Evolutionary conservation across 2,797 vertebrate genomes (phyloP).

Genomic region (Pseudocheirus occidentalis): DNA sequence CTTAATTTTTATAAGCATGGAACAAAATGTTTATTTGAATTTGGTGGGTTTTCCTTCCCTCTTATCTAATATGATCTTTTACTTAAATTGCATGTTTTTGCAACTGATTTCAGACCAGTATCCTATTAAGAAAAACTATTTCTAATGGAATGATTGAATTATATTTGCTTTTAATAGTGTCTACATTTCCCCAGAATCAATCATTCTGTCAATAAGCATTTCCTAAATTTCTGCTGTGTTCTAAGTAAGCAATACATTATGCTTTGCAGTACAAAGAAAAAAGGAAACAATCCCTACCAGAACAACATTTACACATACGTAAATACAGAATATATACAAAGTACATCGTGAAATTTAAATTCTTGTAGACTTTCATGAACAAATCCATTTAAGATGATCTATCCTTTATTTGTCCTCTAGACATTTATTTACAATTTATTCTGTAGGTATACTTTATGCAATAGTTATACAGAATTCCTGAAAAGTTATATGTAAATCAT

Average conservation of each 20-base stretch:
- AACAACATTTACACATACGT: too few species aligned
- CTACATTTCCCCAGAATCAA: conserved; percentile 4
- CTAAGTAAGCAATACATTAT: neutral
- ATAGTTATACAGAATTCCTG: too few species aligned
- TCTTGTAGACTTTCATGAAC: neutral
- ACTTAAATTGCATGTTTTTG: conserved; percentile 19
- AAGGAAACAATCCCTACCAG: neutral
- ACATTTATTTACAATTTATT: too few species aligned
- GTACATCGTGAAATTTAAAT: neutral
- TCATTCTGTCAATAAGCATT: neutral
- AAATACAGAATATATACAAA: too few species aligned
- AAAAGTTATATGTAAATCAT: neutral
- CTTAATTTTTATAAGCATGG: conserved; percentile 21
- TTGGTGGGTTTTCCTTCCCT: conserved; percentile 42
- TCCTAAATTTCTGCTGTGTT: neutral
- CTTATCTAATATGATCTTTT: conserved; percentile 36
- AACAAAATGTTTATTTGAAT: conserved; percentile 2
- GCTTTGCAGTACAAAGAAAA: neutral
- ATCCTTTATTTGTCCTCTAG: too few species aligned
- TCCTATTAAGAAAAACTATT: conserved; percentile 39
- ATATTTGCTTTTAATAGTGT: conserved; percentile 50
- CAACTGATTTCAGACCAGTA: conserved; percentile 37
- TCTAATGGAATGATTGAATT: conserved; percentile 47
- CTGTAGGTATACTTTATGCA: too few species aligned
- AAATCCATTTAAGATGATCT: too few species aligned